Evolutionary conservation across 2,113 vertebrate species (phyloP), one percentile per base, ranked within the genome.

Genomic region (Cettia cetti): DNA sequence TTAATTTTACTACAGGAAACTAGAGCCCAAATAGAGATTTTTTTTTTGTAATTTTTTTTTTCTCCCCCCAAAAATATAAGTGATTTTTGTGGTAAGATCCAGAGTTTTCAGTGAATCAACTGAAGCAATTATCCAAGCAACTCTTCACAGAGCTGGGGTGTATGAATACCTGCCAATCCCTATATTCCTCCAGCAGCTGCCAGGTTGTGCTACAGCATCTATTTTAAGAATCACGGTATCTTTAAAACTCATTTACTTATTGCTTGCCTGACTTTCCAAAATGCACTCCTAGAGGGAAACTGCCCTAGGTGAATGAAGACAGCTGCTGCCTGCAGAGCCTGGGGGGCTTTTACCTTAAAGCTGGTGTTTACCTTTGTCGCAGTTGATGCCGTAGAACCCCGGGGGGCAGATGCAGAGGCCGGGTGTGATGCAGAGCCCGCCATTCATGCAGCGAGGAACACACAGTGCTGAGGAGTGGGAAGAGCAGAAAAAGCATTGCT

Each of bases 391-490:
- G 8, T 98, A 98, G 97, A 99, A 99, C 7, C 98, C 98, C 0
- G 98, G 98, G 28, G 99, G 98, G 79, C 99, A 99, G 94, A 99
- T 98, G 96, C 99, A 99, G 92, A 99, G 97, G 18, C 98, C 98
- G 0, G 98, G 98, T 39, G 98, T 99, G 57, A 99, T 98, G 80
- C 99, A 99, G 83, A 99, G 97, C 15, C 99, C 99, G 1, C 98
- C 98, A 0, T 99, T 99, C 97, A 98, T 97, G 91, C 99, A 99
- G 76, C 96, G 97, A 49, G 98, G 98, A 37, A 94, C 92, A 86
- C 99, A 99, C 21, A 99, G 97, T 1, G 98, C 99, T 99, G 64
- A 69, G 35, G 54, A 83, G 64, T 37, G 72, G 42, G 79, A 40
- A 94, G 20, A 66, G 65, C 75, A 94, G 83, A 57, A 84, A 91